Base-by-base conservation (phyloP, 2,113 vertebrate genomes). In the Nipponia nippon region DNA sequence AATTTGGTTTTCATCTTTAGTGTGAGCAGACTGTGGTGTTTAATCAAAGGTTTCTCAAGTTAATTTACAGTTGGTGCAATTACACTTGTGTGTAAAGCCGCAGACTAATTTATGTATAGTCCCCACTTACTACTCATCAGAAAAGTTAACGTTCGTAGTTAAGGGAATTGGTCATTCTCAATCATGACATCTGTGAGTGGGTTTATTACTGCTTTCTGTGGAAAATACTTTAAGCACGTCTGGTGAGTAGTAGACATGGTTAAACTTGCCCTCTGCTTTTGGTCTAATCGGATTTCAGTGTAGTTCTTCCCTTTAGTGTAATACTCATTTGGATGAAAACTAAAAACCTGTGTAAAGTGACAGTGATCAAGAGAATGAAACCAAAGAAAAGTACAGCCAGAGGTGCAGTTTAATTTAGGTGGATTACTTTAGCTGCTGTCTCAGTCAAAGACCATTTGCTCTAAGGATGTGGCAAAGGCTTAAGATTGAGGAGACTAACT, bases 201-300 rank as follows among this genome's bases (percentile, higher is more conserved):
- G 72, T 75, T 88, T 77, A 69, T 92, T 92, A 93, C 79, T 61
- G 71, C 73, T 67, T 87, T 92, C 89, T 65, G 22, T 69, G 91
- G 93, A 59, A 81, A 96, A 83, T 25, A 67, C 42, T 69, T 49
- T 59, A 75, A 92, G 65, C 4, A n/a, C 22, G 8, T 30, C 66
- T 92, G 52, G 9, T 85, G 46, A 83, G 36, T 58, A 88, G 19
- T 75, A 42, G 50, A 36, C 38, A 6, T 73, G 70, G 63, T 95
- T 94, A 94, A 96, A 94, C 92, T 80, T 89, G 66, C 59, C 88
- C 50, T 88, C 81, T 83, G 80, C 90, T 96, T 97, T 92, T 63
- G 30, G 79, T 85, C 55, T 97, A 34, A 89, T 63, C 83, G 87
- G 58, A 87, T 95, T 81, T 79, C 36, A 73, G 1, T 73, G 10